Conservation (phyloP, 2,797 vertebrate species). For the Remorina albescens region DNA sequence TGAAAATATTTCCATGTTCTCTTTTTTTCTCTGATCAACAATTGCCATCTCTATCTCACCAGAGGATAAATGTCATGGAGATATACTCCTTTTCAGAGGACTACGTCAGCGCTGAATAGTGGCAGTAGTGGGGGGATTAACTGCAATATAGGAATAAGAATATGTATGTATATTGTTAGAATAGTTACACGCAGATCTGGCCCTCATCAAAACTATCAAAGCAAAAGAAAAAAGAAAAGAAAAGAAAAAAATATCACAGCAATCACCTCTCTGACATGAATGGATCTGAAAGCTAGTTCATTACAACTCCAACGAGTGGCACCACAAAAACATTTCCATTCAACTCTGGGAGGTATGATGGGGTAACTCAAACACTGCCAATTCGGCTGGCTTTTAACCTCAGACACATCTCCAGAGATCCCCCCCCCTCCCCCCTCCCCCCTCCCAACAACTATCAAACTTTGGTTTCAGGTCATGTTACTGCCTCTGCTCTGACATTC, state of each 20-base stretch:
- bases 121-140: too few relatives aligned
- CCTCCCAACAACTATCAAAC: conserved; percentile 52
- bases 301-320: conserved; percentile 26
- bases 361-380: conserved; percentile 45
- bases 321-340: conserved; percentile 49
- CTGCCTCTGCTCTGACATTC: conserved; percentile 62
- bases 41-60: conserved; percentile 45
- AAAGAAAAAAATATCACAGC: too few relatives aligned
- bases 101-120: conserved; percentile 20
- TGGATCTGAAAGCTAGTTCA: conserved; percentile 8
- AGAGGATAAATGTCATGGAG: conserved; percentile 61
- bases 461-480: conserved; percentile 72
- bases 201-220: conserved; percentile 9
- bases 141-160: too few relatives aligned
- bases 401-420: conserved; percentile 51
- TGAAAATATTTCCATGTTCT: conserved; percentile 27
- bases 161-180: too few relatives aligned
- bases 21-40: conserved; percentile 60
- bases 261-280: conserved; percentile 13
- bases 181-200: conserved; percentile 9
- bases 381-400: conserved; percentile 69
- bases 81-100: conserved; percentile 29
- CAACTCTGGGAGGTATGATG: conserved; percentile 49
- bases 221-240: too few relatives aligned
- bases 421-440: background rate